These are phyloP conservation scores for Sisyra nigra DNA, from an alignment of 2,888 invertebrate species.

Conservation along the genomic window DNA sequence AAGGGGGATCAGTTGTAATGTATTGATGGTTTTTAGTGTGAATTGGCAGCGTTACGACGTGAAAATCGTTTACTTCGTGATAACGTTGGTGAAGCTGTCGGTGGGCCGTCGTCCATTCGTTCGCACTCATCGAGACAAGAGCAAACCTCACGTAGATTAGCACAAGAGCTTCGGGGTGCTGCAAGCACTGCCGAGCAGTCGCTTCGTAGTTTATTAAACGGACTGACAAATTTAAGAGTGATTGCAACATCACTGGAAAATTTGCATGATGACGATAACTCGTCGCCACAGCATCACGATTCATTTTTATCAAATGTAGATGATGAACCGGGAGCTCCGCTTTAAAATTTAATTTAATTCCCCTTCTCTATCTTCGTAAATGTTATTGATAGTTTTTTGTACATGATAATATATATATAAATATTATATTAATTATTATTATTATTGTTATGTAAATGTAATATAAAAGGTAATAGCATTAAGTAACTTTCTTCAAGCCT, in stretches of 20 bases:
- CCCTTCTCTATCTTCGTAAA: not conserved
- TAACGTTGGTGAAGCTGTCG: slow-evolving; percentile 28
- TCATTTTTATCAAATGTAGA: slow-evolving; percentile 31
- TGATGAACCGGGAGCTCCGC: slow-evolving; percentile 30
- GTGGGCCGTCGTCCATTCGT: slow-evolving; percentile 13
- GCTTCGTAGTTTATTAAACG: slow-evolving; percentile 43
- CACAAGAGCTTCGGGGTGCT: slow-evolving; percentile 41
- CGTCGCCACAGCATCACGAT: slow-evolving; percentile 20
- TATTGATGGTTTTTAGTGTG: slow-evolving; percentile 24
- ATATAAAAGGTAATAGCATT: no score
- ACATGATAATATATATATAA: no score
- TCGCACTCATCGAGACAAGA: slow-evolving; percentile 11
- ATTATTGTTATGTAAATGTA: no score
- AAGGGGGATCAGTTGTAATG: not conserved
- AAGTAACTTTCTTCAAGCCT: no score
- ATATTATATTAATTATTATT: no score
- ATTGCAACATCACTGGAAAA: slow-evolving; percentile 46
- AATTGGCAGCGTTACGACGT: slow-evolving; percentile 29
- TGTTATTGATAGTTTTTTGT: not conserved
- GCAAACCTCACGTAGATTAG: slow-evolving; percentile 32
- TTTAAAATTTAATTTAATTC: slow-evolving; percentile 19
- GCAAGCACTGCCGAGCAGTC: slow-evolving; percentile 48
- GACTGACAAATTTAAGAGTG: slow-evolving; percentile 47
- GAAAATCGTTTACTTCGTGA: slow-evolving; percentile 34
- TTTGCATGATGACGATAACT: slow-evolving; percentile 31